These are phyloP conservation scores for Seira ritae DNA, from an alignment of 2,888 invertebrate genomes.

Conservation along the genomic window DNA sequence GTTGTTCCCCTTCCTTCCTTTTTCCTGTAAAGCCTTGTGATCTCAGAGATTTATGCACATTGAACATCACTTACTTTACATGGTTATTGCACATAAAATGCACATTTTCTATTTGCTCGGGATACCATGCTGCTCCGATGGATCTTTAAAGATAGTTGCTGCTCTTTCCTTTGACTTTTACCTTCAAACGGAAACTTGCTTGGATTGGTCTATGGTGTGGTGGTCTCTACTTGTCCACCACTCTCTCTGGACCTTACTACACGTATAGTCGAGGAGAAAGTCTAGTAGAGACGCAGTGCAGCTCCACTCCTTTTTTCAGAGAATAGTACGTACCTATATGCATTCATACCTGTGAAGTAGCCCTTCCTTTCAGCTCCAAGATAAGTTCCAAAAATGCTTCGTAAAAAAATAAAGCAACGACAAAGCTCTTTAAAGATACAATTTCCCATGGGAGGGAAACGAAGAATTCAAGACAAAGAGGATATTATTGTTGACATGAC, in stretches of 20 bases:
- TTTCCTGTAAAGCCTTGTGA: conserved; percentile 6
- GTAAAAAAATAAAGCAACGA: too few species aligned
- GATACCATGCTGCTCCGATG: conserved; percentile 13
- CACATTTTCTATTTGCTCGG: conserved; percentile 39
- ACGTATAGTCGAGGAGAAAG: not conserved
- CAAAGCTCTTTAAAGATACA: not conserved
- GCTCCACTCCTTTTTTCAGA: not conserved
- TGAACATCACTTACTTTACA: conserved; percentile 28
- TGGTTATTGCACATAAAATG: conserved; percentile 59
- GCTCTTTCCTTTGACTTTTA: conserved; percentile 11
- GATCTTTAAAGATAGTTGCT: conserved; percentile 26
- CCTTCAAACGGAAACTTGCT: not conserved
- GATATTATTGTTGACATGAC: conserved; percentile 11
- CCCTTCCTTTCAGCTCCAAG: too few species aligned
- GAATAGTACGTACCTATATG: too few species aligned
- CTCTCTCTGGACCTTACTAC: not conserved
- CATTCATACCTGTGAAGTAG: too few species aligned
- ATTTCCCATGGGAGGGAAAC: not conserved
- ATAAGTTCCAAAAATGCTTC: too few species aligned
- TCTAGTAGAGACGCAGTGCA: not conserved
- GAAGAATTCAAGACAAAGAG: not conserved
- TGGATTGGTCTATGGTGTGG: too few species aligned
- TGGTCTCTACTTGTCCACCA: not conserved
- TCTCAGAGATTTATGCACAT: conserved; percentile 42
- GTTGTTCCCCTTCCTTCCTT: conserved; percentile 11